Percentiles rank a stretch among this genome's conserved stretches.
These are phyloP conservation scores for Phoenicopterus ruber DNA, from an alignment of 2,113 vertebrate species.

Conservation along the genomic window DNA sequence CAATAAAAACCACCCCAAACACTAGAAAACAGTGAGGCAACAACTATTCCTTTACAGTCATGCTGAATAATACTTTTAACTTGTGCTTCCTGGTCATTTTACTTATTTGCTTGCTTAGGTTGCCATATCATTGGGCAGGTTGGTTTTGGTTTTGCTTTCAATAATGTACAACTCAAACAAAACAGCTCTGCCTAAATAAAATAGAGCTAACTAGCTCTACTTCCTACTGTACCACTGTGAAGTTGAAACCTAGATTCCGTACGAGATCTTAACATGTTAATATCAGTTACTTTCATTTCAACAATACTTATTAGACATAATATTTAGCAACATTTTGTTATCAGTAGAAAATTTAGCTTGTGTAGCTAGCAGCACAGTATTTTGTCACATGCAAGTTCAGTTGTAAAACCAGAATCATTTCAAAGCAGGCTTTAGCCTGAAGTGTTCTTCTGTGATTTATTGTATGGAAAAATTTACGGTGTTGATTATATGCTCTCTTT, in stretches of 20 bases:
- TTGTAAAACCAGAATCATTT: background rate
- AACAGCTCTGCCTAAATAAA: background rate
- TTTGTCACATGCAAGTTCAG: accelerated
- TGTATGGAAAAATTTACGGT: background rate
- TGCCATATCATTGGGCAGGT: background rate
- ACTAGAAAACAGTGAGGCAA: background rate
- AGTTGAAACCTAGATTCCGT: background rate
- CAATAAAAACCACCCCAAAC: background rate
- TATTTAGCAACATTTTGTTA: background rate
- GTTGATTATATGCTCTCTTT: background rate
- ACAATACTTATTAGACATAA: background rate
- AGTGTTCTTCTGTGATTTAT: background rate
- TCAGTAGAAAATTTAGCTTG: background rate
- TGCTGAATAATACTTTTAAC: background rate
- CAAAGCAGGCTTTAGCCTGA: background rate
- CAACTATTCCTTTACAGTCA: background rate
- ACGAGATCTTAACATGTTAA: background rate
- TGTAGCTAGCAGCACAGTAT: background rate
- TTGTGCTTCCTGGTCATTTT: background rate
- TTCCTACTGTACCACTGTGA: background rate
- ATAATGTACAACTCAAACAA: background rate
- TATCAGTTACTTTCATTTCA: background rate
- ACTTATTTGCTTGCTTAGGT: background rate
- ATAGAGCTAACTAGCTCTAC: background rate
- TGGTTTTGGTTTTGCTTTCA: background rate